phyloP scores from a whole-genome alignment of 2,113 vertebrate species.

The Naja naja region DNA sequence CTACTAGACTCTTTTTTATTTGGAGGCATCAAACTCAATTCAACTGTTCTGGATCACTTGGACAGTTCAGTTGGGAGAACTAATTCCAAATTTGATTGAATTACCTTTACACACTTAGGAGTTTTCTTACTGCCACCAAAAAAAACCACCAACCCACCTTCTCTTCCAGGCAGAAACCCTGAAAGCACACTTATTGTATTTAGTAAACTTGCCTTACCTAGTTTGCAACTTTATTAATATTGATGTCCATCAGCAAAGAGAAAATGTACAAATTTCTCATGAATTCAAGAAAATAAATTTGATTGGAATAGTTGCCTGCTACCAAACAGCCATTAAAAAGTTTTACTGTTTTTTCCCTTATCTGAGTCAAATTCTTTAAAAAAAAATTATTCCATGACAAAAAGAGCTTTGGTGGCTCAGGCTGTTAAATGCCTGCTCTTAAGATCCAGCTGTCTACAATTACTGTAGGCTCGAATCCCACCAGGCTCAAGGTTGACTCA shows the following conservation, averaged over 20 bases:
- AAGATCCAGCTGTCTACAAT: too few relatives aligned
- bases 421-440: too few relatives aligned
- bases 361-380: neutral
- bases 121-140: neutral
- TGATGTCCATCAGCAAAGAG: neutral
- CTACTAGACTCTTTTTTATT: neutral
- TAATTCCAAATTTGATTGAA: neutral
- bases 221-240: neutral
- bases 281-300: neutral
- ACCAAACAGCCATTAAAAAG: neutral
- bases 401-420: too few relatives aligned
- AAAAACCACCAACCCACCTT: neutral
- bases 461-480: too few relatives aligned
- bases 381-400: neutral
- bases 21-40: neutral
- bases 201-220: neutral
- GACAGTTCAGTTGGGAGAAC: neutral
- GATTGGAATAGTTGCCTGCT: neutral
- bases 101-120: neutral
- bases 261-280: neutral
- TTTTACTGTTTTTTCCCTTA: conserved; percentile 1
- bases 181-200: neutral
- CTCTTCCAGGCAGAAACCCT: neutral
- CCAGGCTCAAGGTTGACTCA: too few relatives aligned
- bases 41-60: neutral